Evolutionary conservation across 2,888 invertebrate species (phyloP), one percentile per base, ranked within the genome.

Genomic region (Anarsia innoxiella): DNA sequence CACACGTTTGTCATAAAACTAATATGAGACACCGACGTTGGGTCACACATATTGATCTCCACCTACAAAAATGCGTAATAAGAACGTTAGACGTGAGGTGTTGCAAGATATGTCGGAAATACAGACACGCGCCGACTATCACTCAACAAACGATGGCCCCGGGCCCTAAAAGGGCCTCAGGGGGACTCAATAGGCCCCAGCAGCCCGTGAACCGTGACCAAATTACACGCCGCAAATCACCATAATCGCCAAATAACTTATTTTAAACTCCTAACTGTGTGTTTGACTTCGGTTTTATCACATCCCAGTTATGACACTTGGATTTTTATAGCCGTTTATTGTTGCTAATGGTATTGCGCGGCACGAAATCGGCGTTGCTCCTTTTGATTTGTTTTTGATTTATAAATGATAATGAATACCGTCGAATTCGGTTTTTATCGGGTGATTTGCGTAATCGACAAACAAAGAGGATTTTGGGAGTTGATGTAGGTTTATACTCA

Each of bases 231-330:
- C 25, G 32, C 36, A 37, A 40, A 40, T 40, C 37, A 37, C 26
- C 37, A 33, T 40, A 40, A 40, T 40, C 37, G 30, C 34, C 40
- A 23, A 36, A 37, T 40, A 40, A 40, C 37, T 37, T 36, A 33
- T 26, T 26, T 26, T 29, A 15, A 31, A 36, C 30, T 36, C 35
- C 14, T 36, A 36, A 31, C 36, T 31, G 5, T 23, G 10, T 35
- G 28, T 28, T 36, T 23, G 23, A 29, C 10, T 36, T 10, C 16
- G 6, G 12, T 36, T 33, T 33, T 33, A 33, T 26, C 26, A 33
- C 12, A 8, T 26, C 15, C 33, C 33, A 13, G 33, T 33, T 26
- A 33, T 25, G 13, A 33, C 23, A 15, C 23, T 13, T 9, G 14
- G 6, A 33, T 25, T 33, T 33, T 33, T 33, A 33, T 23, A 13